Evolutionary conservation across 2,888 invertebrate genomes (phyloP).

Genomic region (Latrodectus elegans): DNA sequence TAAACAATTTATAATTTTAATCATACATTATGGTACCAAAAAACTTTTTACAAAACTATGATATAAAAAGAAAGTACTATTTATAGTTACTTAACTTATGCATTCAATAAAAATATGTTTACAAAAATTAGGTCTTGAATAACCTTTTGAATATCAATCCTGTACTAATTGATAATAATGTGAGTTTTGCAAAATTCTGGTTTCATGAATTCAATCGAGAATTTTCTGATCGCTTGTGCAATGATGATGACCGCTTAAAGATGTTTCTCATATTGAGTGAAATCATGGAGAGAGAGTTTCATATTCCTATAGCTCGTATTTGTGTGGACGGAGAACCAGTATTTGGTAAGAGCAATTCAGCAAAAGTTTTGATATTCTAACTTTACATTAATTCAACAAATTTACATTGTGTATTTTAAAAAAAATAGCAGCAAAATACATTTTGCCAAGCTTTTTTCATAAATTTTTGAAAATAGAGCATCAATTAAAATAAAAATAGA

Average conservation of each 20-base stretch:
- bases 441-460: no score
- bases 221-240: constrained; percentile 87
- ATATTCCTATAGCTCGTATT: constrained; percentile 1
- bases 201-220: constrained; percentile 89
- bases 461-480: no score
- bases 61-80: no score
- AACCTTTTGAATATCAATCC: constrained; percentile 86
- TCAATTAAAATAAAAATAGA: no score
- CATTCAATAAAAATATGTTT: no score
- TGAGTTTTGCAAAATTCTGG: constrained; percentile 86
- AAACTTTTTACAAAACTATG: no score
- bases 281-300: constrained; percentile 21
- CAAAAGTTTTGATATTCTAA: not conserved
- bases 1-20: no score
- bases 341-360: not conserved
- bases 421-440: no score
- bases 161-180: constrained; percentile 84
- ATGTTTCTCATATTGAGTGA: constrained; percentile 78
- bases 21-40: no score
- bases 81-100: no score
- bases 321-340: not conserved
- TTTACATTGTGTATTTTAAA: no score
- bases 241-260: constrained; percentile 86
- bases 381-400: no score
- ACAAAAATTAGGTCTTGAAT: constrained; percentile 79